These are phyloP conservation scores for Drosophila affinis DNA, from an alignment of 2,888 invertebrate genomes.

Conservation along the genomic window DNA sequence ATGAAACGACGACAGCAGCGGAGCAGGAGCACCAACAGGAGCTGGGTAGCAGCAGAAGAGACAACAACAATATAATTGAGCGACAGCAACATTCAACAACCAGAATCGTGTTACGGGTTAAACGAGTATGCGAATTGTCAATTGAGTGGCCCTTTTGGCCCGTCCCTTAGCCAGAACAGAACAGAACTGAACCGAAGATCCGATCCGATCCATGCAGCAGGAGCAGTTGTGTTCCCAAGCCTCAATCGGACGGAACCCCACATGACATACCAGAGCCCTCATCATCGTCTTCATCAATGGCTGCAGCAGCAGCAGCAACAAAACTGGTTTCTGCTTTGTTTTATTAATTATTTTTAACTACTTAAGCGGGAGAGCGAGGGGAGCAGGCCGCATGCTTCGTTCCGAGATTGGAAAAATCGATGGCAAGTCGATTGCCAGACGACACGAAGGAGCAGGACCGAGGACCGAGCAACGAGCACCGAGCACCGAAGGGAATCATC, in stretches of 20 bases:
- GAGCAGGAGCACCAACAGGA: constrained; percentile 30
- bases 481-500: constrained; percentile 27
- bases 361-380: constrained; percentile 34
- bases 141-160: constrained; percentile 66
- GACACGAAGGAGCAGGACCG: constrained; percentile 26
- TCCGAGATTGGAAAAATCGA: constrained; percentile 59
- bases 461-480: not conserved
- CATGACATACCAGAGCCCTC: constrained; percentile 6
- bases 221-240: not conserved
- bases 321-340: constrained; percentile 68
- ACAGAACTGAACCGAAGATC: not conserved
- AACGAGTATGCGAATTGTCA: constrained; percentile 75
- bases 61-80: constrained; percentile 67
- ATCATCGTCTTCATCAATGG: constrained; percentile 52
- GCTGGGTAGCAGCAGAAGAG: constrained; percentile 28
- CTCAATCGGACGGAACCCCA: not conserved
- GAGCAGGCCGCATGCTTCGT: constrained; percentile 6
- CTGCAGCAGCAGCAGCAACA: constrained; percentile 36
- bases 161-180: constrained; percentile 31
- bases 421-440: constrained; percentile 59
- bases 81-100: constrained; percentile 36
- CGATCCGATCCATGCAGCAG: constrained; percentile 20
- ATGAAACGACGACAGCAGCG: constrained; percentile 53
- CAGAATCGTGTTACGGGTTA: constrained; percentile 67
- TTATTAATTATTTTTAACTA: constrained; percentile 73